Conservation (phyloP, 2,113 vertebrate species). For the Ploceus nigricollis region DNA sequence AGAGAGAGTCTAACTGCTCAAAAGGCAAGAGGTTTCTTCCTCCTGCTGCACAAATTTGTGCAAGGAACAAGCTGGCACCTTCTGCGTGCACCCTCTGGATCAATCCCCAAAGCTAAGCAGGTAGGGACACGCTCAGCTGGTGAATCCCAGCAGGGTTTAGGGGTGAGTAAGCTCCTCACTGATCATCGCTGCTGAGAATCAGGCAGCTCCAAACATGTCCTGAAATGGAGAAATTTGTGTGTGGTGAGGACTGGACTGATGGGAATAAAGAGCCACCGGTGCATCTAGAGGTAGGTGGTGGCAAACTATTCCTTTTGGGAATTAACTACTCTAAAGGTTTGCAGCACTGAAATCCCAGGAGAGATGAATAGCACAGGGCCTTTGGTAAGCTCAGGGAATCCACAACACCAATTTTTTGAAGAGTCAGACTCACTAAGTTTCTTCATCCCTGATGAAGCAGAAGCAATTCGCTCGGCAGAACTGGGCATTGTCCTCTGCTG, state of each 20-base stretch:
- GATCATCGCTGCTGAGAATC: background rate
- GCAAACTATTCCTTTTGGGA: background rate
- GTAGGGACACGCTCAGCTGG: background rate
- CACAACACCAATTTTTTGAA: rapidly evolving
- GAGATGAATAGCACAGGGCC: background rate
- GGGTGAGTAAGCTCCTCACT: slow-evolving; percentile 29
- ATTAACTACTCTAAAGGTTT: background rate
- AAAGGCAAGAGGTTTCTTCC: background rate
- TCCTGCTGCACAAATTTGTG: background rate
- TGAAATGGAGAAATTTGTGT: background rate
- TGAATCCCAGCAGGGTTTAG: background rate
- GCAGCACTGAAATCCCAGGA: background rate
- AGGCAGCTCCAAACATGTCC: slow-evolving; percentile 33
- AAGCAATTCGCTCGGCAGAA: background rate
- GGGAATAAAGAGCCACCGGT: background rate
- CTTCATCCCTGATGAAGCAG: background rate
- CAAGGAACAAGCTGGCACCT: background rate
- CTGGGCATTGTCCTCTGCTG: background rate
- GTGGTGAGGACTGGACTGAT: background rate
- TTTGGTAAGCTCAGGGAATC: background rate
- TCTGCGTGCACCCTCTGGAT: background rate
- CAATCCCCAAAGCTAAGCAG: background rate
- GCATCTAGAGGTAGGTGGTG: background rate
- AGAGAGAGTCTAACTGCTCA: background rate
- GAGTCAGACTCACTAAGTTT: background rate